Evolutionary conservation across 2,797 vertebrate genomes (phyloP).

Genomic region (Falco naumanni): DNA sequence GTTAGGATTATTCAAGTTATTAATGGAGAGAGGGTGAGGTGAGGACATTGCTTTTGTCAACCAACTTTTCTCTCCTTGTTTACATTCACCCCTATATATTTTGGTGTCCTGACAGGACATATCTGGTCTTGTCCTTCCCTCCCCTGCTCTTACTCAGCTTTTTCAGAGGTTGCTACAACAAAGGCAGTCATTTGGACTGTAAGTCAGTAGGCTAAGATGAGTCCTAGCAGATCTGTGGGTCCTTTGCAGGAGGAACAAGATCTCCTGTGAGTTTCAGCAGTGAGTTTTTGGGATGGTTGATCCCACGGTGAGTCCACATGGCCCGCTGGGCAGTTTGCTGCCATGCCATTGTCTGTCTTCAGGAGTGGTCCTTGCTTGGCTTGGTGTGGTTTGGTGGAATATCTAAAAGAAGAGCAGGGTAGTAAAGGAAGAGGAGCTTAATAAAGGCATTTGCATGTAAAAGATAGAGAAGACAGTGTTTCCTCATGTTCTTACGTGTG

Average conservation of each 20-base stretch:
- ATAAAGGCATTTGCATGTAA: not conserved
- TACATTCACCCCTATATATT: not conserved
- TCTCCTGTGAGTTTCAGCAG: not conserved
- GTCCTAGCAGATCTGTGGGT: not conserved
- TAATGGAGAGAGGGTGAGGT: not conserved
- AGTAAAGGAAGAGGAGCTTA: not conserved
- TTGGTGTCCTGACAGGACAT: not conserved
- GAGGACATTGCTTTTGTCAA: not conserved
- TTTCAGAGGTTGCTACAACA: not conserved
- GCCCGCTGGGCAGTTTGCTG: not conserved
- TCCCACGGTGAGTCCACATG: fast-evolving
- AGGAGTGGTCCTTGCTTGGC: not conserved
- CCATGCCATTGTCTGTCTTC: not conserved
- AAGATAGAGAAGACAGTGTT: not conserved
- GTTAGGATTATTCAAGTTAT: not conserved
- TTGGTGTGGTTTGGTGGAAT: not conserved
- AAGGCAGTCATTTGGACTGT: not conserved
- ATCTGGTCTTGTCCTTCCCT: not conserved
- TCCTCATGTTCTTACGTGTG: not conserved
- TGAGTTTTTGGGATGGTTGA: not conserved
- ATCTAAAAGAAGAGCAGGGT: not conserved
- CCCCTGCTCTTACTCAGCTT: not conserved
- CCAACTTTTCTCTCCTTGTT: not conserved
- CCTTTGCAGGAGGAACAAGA: not conserved
- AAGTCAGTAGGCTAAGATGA: not conserved